Evolutionary conservation across 2,888 invertebrate genomes (phyloP).

Genomic region (Cheilosia urbana): DNA sequence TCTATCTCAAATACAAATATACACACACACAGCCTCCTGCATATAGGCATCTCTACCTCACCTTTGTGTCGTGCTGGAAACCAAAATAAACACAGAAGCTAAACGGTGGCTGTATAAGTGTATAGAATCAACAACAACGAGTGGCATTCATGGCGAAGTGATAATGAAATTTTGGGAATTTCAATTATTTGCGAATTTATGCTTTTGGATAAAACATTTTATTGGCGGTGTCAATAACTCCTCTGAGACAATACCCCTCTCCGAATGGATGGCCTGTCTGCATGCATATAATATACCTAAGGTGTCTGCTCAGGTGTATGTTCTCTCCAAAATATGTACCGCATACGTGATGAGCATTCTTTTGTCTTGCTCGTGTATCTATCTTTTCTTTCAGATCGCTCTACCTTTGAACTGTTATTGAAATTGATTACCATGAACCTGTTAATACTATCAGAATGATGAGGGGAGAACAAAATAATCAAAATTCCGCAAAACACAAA

Average conservation of each 20-base stretch:
- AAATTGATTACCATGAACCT: conserved; percentile 30
- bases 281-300: conserved; percentile 12
- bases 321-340: not conserved
- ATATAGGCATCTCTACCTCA: not conserved
- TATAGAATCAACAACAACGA: conserved; percentile 13
- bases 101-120: not conserved
- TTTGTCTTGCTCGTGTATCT: conserved; percentile 14
- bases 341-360: conserved; percentile 27
- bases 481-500: conserved; percentile 17
- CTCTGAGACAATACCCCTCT: conserved; percentile 16
- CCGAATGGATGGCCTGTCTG: conserved; percentile 12
- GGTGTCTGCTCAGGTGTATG: conserved; percentile 3
- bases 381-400: not conserved
- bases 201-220: conserved; percentile 44
- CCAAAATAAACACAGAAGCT: not conserved
- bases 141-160: conserved; percentile 52
- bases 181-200: conserved; percentile 64
- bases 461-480: not conserved
- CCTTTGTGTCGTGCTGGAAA: not conserved
- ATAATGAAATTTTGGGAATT: conserved; percentile 62
- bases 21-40: conserved; percentile 24
- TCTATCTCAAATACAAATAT: not conserved
- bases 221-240: conserved; percentile 52
- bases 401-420: conserved; percentile 8
- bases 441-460: not conserved